These are phyloP conservation scores for Gulo gulo DNA, from an alignment of 2,113 vertebrate species.

Conservation along the genomic window DNA sequence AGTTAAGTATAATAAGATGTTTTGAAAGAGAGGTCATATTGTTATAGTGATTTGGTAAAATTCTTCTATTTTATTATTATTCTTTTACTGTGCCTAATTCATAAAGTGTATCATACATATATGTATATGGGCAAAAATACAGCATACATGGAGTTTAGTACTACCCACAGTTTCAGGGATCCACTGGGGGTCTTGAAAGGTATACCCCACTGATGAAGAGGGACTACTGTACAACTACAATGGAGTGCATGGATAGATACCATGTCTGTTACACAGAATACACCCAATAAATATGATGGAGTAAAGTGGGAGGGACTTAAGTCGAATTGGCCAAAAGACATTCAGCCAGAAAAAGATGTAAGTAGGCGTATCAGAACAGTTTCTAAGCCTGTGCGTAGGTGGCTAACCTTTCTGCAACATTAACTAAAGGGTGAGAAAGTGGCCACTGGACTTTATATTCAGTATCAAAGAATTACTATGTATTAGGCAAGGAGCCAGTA, in stretches of 20 bases:
- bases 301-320: neutral
- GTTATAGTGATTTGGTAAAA: neutral
- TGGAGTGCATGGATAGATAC: neutral
- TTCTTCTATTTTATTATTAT: neutral
- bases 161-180: neutral
- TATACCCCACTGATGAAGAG: neutral
- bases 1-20: neutral
- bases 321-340: conserved; percentile 25
- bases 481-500: neutral
- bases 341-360: neutral
- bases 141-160: neutral
- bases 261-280: conserved; percentile 9
- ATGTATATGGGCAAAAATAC: neutral
- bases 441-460: neutral
- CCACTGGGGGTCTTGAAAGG: neutral
- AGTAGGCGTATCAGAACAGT: neutral
- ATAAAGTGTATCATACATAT: neutral
- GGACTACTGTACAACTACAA: neutral
- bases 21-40: neutral
- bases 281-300: neutral
- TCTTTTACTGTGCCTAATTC: neutral
- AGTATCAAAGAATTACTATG: neutral
- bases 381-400: neutral
- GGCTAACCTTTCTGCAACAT: neutral
- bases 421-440: neutral